Evolutionary conservation across 2,888 invertebrate genomes (phyloP).

Genomic region (Synergus umbraculus): DNA sequence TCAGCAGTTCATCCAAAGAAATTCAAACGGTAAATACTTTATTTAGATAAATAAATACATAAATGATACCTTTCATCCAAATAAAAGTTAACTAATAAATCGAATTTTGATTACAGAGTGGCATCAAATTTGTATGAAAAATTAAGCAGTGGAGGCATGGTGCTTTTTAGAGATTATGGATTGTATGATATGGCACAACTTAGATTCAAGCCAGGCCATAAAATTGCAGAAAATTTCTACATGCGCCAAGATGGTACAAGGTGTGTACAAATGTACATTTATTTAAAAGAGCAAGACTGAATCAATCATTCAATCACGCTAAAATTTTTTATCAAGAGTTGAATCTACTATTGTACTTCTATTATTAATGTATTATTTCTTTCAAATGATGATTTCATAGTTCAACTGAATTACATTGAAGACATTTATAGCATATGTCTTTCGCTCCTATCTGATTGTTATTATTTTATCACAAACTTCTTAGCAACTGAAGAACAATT

Average conservation of each 20-base stretch:
- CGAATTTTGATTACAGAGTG: conserved; percentile 61
- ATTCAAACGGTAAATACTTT: conserved; percentile 80
- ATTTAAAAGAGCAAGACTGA: not conserved
- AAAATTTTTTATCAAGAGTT: too few species aligned
- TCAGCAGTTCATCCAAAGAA: conserved; percentile 95
- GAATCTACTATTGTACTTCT: not conserved
- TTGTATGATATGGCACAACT: conserved; percentile 97
- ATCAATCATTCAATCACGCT: too few species aligned
- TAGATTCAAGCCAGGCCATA: conserved; percentile 94
- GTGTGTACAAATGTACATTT: conserved; percentile 72
- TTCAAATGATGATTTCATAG: conserved; percentile 56
- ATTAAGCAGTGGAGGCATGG: conserved; percentile 86
- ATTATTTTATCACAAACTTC: not conserved
- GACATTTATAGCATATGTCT: conserved; percentile 49
- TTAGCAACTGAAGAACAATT: not conserved
- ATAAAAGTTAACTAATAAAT: not conserved
- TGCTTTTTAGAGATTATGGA: conserved; percentile 96
- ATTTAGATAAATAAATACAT: not conserved
- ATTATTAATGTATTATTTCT: not conserved
- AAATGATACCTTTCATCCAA: not conserved
- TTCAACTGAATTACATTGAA: conserved; percentile 55
- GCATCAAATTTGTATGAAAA: conserved; percentile 82
- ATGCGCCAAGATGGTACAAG: conserved; percentile 98
- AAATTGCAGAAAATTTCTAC: conserved; percentile 95
- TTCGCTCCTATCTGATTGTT: conserved; percentile 54